Evolutionary conservation across 2,797 vertebrate genomes (phyloP).

Genomic region (Intellagama lesueurii): DNA sequence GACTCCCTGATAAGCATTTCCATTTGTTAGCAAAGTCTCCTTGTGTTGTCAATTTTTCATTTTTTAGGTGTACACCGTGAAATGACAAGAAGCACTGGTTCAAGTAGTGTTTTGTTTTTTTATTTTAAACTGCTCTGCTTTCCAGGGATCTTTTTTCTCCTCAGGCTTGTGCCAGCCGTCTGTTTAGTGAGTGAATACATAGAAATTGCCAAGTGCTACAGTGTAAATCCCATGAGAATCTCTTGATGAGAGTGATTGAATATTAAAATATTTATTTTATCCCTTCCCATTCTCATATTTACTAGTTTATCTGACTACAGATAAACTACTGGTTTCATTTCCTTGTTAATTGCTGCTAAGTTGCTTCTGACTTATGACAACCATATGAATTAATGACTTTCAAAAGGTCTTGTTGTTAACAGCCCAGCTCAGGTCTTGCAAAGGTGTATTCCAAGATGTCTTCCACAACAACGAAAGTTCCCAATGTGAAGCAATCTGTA

Average conservation of each 20-base stretch:
- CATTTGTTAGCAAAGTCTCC: neutral
- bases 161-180: neutral
- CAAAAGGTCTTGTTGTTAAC: no score
- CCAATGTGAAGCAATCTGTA: neutral
- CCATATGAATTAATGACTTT: no score
- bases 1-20: neutral
- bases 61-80: neutral
- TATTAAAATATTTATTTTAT: neutral
- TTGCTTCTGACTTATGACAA: no score
- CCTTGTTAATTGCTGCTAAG: neutral
- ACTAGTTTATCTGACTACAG: no score
- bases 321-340: neutral
- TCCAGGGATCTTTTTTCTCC: neutral
- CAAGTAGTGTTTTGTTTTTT: no score
- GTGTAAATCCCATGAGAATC: neutral
- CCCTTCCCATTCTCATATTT: neutral
- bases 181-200: neutral
- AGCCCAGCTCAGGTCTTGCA: no score
- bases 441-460: neutral
- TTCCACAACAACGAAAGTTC: neutral
- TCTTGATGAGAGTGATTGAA: neutral
- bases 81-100: neutral
- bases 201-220: neutral
- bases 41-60: neutral
- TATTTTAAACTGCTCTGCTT: neutral